phyloP scores from a whole-genome alignment of 2,113 vertebrate genomes.

The Saguinus midas region DNA sequence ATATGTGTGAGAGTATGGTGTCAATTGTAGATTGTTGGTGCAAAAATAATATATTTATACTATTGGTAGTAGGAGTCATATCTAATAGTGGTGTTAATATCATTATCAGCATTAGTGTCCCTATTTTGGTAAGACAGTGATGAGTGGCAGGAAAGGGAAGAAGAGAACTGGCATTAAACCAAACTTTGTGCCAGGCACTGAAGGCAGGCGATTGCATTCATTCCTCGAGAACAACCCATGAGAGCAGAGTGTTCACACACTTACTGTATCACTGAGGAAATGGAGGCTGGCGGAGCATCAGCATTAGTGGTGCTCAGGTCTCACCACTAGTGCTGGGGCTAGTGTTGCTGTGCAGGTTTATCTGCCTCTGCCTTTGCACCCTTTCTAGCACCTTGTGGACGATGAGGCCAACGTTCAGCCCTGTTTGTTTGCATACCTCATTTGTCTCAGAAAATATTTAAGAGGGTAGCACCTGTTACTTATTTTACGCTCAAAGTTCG shows the following conservation, averaged over 20 bases:
- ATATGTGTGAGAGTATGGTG: background rate
- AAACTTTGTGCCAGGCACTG: background rate
- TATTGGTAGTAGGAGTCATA: background rate
- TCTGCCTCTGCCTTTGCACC: fast-evolving
- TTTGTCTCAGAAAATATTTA: background rate
- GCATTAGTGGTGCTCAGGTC: background rate
- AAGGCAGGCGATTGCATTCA: background rate
- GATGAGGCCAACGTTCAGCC: background rate
- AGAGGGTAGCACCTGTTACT: background rate
- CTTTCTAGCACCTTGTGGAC: background rate
- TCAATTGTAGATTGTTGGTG: background rate
- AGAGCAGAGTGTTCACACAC: background rate
- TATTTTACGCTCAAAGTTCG: background rate
- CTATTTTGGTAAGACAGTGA: background rate
- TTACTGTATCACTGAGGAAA: background rate
- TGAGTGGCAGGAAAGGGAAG: background rate
- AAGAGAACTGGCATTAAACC: background rate
- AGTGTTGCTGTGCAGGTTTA: background rate
- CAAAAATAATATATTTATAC: background rate
- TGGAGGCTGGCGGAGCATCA: no score
- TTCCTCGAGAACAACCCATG: background rate
- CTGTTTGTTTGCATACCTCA: background rate
- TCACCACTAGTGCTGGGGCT: background rate
- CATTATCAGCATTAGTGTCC: background rate
- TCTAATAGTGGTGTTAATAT: background rate